Evolutionary conservation across 2,888 invertebrate genomes (phyloP).

Genomic region (Heliconius erato): DNA sequence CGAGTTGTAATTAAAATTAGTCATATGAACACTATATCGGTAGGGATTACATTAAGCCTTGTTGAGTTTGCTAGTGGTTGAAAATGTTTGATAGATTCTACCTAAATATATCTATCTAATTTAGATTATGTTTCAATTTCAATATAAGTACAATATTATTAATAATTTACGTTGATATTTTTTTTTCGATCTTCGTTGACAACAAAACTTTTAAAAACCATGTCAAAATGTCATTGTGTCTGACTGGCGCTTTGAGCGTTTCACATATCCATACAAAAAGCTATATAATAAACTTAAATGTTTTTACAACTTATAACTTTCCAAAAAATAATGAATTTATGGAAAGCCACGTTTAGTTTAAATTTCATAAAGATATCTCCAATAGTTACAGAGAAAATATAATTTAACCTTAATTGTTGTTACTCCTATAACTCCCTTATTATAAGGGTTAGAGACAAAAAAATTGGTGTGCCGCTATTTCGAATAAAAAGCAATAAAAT

Average conservation of each 20-base stretch:
- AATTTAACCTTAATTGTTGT: no score
- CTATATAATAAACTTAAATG: neutral
- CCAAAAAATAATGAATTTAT: no score
- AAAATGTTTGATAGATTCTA: constrained; percentile 4
- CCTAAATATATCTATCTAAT: neutral
- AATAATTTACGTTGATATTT: no score
- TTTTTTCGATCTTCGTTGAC: neutral
- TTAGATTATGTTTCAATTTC: neutral
- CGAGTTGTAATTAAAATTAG: constrained; percentile 27
- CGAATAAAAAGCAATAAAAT: no score
- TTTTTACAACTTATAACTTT: neutral
- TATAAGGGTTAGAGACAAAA: no score
- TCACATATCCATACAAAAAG: neutral
- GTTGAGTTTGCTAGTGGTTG: constrained; percentile 1
- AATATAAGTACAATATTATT: neutral
- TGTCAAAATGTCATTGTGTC: neutral
- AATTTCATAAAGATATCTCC: no score
- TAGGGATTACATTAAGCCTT: constrained; percentile 21
- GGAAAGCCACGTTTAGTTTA: no score
- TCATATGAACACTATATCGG: constrained; percentile 6
- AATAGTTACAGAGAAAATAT: no score
- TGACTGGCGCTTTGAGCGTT: neutral
- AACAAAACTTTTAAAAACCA: neutral
- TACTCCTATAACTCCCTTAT: no score
- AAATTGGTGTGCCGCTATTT: no score